phyloP scores from a whole-genome alignment of 2,888 invertebrate species.

The Buathra laborator region DNA sequence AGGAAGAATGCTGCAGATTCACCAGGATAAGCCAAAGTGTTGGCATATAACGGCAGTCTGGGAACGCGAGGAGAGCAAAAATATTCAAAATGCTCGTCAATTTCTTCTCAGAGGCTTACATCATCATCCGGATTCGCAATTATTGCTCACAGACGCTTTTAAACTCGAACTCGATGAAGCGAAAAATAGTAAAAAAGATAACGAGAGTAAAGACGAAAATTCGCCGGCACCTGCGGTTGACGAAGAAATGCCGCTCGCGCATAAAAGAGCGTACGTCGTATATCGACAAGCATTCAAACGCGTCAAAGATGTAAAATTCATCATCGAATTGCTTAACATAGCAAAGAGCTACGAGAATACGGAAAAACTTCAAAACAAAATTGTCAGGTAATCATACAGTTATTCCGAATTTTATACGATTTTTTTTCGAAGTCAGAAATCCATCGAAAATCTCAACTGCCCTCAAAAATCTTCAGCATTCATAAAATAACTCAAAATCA shows the following conservation, averaged over 20 bases:
- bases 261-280: constrained; percentile 87
- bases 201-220: constrained; percentile 45
- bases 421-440: background rate
- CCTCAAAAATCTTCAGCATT: no score
- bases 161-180: constrained; percentile 79
- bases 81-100: constrained; percentile 89
- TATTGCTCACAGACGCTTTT: constrained; percentile 90
- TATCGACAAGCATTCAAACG: constrained; percentile 88
- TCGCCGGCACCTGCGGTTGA: constrained; percentile 8
- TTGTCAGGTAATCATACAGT: constrained; percentile 73
- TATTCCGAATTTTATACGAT: background rate
- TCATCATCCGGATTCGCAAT: constrained; percentile 89
- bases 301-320: constrained; percentile 87
- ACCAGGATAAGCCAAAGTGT: constrained; percentile 90
- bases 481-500: no score
- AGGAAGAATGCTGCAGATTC: constrained; percentile 87
- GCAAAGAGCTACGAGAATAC: constrained; percentile 88
- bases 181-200: constrained; percentile 49
- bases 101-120: constrained; percentile 92
- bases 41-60: constrained; percentile 94
- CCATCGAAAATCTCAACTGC: no score
- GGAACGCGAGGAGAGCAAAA: constrained; percentile 90
- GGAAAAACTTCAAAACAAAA: constrained; percentile 86
- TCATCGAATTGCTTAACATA: constrained; percentile 88
- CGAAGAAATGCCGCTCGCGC: constrained; percentile 77